phyloP scores from a whole-genome alignment of 2,888 invertebrate genomes.

The Margaritifera margaritifera region DNA sequence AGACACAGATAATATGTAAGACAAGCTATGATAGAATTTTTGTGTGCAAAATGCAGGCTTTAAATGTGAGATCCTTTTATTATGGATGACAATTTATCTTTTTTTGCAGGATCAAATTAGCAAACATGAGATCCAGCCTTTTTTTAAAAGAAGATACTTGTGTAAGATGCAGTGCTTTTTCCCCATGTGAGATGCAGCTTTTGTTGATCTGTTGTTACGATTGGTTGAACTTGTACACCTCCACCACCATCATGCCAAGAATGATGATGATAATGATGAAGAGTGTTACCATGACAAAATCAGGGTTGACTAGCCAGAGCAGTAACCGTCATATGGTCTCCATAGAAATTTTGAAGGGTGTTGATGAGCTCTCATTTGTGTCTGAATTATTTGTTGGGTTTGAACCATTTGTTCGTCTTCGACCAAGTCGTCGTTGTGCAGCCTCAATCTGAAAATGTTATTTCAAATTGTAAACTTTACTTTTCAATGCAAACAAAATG shows the following conservation, averaged over 20 bases:
- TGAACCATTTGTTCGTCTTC: conserved; percentile 14
- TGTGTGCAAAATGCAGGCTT: too few relatives aligned
- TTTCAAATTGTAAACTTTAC: background rate
- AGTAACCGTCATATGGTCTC: conserved; percentile 66
- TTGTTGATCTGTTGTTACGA: too few relatives aligned
- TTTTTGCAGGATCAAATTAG: too few relatives aligned
- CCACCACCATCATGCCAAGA: conserved; percentile 34
- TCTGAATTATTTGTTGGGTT: conserved; percentile 8
- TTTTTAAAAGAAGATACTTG: too few relatives aligned
- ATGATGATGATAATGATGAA: conserved; percentile 38
- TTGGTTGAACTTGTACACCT: conserved; percentile 34
- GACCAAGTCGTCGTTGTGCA: conserved; percentile 36
- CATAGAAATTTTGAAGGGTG: conserved; percentile 11
- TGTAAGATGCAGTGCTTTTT: too few relatives aligned
- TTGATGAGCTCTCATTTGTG: conserved; percentile 1
- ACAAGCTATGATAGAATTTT: too few relatives aligned
- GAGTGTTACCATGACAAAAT: conserved; percentile 50
- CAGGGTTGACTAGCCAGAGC: conserved; percentile 64
- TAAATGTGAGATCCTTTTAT: too few relatives aligned
- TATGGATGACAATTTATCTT: too few relatives aligned
- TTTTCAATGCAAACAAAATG: background rate
- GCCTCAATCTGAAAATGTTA: conserved; percentile 51
- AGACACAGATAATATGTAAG: too few relatives aligned
- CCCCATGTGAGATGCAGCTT: too few relatives aligned
- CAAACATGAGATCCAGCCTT: too few relatives aligned